These are phyloP conservation scores for Halcyon smyrnensis DNA, from an alignment of 2,797 vertebrate genomes.

Conservation along the genomic window DNA sequence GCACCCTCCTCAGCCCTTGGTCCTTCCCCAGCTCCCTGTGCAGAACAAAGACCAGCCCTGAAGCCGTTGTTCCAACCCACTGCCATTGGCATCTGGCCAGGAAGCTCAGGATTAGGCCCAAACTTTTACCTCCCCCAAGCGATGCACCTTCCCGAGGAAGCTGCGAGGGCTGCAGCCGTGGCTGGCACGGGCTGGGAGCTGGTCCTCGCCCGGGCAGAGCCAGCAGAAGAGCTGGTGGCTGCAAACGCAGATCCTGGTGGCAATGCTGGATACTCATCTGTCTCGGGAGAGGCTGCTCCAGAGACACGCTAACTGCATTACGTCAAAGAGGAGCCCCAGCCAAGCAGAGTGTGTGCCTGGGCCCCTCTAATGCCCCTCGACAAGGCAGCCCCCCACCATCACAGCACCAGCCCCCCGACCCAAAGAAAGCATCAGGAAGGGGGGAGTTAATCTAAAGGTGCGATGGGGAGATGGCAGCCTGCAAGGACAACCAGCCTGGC, in stretches of 20 bases:
- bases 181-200: neutral
- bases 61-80: fast-evolving
- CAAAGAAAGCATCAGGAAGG: neutral
- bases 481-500: neutral
- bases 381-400: neutral
- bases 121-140: fast-evolving
- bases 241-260: neutral
- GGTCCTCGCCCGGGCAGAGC: neutral
- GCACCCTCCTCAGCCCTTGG: neutral
- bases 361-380: neutral
- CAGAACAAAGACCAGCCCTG: neutral
- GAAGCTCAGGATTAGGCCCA: neutral
- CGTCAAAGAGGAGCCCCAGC: neutral
- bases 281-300: neutral
- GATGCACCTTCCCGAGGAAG: fast-evolving
- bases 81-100: neutral
- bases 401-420: no score
- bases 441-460: fast-evolving
- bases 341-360: fast-evolving
- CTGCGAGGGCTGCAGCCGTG: neutral
- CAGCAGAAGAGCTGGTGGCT: neutral
- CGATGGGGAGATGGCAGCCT: neutral
- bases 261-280: neutral
- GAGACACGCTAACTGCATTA: neutral
- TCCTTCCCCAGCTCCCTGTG: fast-evolving